Percentiles rank a stretch among this genome's conserved stretches.
Evolutionary conservation across 2,797 vertebrate species (phyloP).

Genomic region (Otus scops): DNA sequence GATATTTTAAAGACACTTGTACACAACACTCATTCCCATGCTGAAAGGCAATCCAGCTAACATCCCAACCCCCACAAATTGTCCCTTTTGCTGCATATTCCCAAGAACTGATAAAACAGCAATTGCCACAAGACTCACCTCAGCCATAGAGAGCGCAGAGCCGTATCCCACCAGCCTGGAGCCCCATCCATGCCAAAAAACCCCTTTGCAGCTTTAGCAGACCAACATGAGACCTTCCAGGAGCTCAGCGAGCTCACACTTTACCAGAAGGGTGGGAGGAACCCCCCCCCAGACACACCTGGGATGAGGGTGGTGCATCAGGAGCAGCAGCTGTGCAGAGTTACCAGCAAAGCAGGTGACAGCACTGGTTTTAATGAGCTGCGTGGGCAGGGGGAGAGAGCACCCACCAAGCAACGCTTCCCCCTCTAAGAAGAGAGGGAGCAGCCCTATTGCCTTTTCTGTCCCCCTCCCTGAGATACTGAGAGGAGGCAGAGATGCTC

Average conservation of each 20-base stretch:
- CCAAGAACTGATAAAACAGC: fast-evolving
- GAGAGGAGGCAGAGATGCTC: background rate
- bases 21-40: fast-evolving
- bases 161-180: fast-evolving
- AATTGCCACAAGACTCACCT: background rate
- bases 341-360: background rate
- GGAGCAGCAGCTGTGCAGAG: background rate
- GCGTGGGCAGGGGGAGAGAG: fast-evolving
- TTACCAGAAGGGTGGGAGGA: fast-evolving
- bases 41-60: background rate
- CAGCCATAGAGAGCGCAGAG: fast-evolving
- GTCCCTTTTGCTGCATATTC: fast-evolving
- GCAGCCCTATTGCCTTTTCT: background rate
- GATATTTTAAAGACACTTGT: fast-evolving
- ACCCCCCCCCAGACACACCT: background rate
- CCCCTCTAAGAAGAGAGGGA: fast-evolving
- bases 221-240: fast-evolving
- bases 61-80: fast-evolving
- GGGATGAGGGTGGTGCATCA: background rate
- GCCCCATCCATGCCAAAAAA: fast-evolving
- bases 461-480: fast-evolving
- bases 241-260: fast-evolving
- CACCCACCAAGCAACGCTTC: fast-evolving
- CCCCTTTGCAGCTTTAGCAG: fast-evolving
- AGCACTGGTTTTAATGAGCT: background rate